phyloP scores from a whole-genome alignment of 2,888 invertebrate genomes.

The Pristionchus exspectatus region DNA sequence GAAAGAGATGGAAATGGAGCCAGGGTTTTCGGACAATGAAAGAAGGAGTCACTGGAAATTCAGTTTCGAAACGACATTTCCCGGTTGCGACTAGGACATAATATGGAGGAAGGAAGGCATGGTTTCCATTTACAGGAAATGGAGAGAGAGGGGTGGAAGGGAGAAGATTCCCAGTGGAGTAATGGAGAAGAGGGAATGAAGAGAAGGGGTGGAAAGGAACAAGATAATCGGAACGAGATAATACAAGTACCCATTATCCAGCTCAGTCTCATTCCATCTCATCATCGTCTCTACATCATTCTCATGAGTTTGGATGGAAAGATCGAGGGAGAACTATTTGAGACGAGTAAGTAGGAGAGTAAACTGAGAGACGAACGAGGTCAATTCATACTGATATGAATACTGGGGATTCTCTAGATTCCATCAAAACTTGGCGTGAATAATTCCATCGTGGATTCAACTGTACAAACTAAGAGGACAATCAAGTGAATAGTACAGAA shows the following conservation, averaged over 20 bases:
- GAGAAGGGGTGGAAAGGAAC: background rate
- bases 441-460: background rate
- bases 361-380: background rate
- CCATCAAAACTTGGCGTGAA: background rate
- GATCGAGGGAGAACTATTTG: background rate
- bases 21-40: background rate
- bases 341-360: background rate
- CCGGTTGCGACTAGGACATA: background rate
- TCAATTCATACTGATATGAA: background rate
- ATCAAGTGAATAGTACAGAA: background rate
- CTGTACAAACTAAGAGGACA: background rate
- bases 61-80: background rate
- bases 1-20: background rate
- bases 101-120: background rate
- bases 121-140: constrained; percentile 46
- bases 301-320: background rate
- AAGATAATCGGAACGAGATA: constrained; percentile 10
- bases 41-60: background rate
- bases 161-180: constrained; percentile 30
- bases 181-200: constrained; percentile 1
- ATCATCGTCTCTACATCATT: background rate
- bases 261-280: background rate
- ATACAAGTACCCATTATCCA: constrained; percentile 14
- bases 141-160: background rate
- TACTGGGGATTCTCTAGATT: background rate